phyloP scores from a whole-genome alignment of 2,113 vertebrate species.

The Rhinogobius similis region DNA sequence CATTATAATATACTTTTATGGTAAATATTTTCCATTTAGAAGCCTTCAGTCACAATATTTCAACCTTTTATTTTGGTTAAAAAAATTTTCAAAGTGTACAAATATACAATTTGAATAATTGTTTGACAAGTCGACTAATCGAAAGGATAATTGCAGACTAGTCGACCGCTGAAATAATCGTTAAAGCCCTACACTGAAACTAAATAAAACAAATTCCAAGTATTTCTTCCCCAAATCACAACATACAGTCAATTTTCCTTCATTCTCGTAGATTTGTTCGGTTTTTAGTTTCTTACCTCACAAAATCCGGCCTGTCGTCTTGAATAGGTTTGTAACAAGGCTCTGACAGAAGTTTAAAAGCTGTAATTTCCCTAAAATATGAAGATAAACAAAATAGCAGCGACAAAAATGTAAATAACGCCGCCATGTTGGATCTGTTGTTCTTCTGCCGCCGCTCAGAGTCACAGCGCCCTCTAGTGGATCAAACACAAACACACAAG shows the following conservation, averaged over 20 bases:
- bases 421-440: constrained; percentile 56
- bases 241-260: background rate
- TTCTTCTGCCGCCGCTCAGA: background rate
- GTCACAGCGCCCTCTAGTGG: constrained; percentile 27
- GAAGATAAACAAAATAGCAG: constrained; percentile 32
- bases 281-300: constrained; percentile 49
- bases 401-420: background rate
- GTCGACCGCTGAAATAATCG: too few species aligned
- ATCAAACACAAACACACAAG: background rate
- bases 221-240: too few species aligned
- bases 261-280: background rate
- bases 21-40: too few species aligned
- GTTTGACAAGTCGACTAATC: too few species aligned
- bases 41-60: too few species aligned
- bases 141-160: too few species aligned
- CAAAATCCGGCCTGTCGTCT: constrained; percentile 53
- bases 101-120: too few species aligned
- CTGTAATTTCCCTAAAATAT: background rate
- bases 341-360: constrained; percentile 14
- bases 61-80: too few species aligned
- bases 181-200: too few species aligned
- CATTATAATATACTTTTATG: too few species aligned
- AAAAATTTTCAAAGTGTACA: too few species aligned
- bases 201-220: background rate
- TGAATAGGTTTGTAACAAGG: constrained; percentile 72